Evolutionary conservation across 2,113 vertebrate species (phyloP), one percentile per base, ranked within the genome.

Genomic region (Oreochromis aureus): DNA sequence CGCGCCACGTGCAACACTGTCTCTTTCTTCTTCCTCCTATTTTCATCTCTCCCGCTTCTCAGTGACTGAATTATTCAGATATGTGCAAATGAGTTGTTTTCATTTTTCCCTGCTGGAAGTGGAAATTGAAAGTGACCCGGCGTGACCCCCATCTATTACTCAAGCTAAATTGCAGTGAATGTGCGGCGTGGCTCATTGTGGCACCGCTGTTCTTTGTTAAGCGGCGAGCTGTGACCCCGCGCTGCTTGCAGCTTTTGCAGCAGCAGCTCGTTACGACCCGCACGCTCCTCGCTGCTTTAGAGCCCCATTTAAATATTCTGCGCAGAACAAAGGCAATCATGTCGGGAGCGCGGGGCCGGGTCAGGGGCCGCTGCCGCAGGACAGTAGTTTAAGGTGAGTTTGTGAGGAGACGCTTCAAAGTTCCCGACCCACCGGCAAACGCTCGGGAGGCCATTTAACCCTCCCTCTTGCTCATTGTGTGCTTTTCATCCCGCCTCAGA

Each of bases 81-180:
- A 97, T 99, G 98, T 99, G 98, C 98, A 99, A 99, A 99, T 99
- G 98, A 99, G 96, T 98, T 97, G 96, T 97, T 98, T 99, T 98
- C 98, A 98, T 98, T 98, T 99, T 96, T 94, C 97, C 95, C 94
- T 95, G 94, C 92, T 93, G 97, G 96, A 97, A 97, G 98, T 99
- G 97, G 98, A 99, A 99, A 99, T 99, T 99, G 98, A 97, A 99
- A 97, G 97, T 98, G 98, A 99, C 98, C 98, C 4, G 6, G 95
- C 95, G 92, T 98, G 98, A 98, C 99, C 98, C 96, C 96, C 97
- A 96, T 98, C 97, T 98, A 98, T 99, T 98, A 99, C 98, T 97
- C 97, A 97, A 96, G 97, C 96, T 97, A 98, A 98, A 98, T 99
- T 98, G 98, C 97, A 96, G 96, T 96, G 97, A 98, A 97, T 97